These are phyloP conservation scores for Chromis chromis DNA, from an alignment of 2,797 vertebrate species.

Conservation along the genomic window DNA sequence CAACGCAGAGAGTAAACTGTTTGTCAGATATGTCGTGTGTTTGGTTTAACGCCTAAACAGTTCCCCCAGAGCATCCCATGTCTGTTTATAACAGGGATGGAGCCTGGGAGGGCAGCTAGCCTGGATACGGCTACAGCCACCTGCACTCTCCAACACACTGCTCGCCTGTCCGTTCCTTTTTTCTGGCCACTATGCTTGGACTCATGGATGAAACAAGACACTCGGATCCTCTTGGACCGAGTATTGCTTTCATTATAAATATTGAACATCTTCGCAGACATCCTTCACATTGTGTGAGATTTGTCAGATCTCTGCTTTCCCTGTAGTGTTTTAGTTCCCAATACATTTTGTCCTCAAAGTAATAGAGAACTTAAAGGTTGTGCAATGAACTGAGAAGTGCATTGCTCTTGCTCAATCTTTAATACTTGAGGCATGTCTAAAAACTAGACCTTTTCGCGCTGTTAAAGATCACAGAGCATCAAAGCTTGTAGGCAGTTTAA, in stretches of 20 bases:
- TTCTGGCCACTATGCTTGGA: background rate
- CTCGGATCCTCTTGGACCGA: constrained; percentile 17
- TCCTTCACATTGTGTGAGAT: background rate
- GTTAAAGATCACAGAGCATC: constrained; percentile 40
- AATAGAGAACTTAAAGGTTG: constrained; percentile 38
- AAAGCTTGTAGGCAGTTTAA: constrained; percentile 26
- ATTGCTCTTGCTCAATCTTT: constrained; percentile 49
- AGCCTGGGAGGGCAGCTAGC: constrained; percentile 56
- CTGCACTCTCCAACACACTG: constrained; percentile 55
- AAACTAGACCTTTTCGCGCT: constrained; percentile 25
- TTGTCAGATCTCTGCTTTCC: constrained; percentile 14
- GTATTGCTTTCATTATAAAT: constrained; percentile 23
- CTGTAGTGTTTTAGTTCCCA: background rate
- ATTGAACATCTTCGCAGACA: constrained; percentile 22
- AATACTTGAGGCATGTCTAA: constrained; percentile 37
- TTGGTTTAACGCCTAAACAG: constrained; percentile 87
- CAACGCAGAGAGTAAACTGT: constrained; percentile 83
- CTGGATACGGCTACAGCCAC: constrained; percentile 56
- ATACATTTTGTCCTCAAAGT: background rate
- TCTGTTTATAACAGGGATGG: constrained; percentile 77
- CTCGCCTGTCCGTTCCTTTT: constrained; percentile 10
- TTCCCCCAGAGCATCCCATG: constrained; percentile 75
- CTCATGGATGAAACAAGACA: constrained; percentile 8
- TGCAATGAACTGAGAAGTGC: constrained; percentile 28
- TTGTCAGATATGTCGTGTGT: constrained; percentile 85